Evolutionary conservation across 2,113 vertebrate species (phyloP).

Genomic region (Tychaedon coryphoeus): DNA sequence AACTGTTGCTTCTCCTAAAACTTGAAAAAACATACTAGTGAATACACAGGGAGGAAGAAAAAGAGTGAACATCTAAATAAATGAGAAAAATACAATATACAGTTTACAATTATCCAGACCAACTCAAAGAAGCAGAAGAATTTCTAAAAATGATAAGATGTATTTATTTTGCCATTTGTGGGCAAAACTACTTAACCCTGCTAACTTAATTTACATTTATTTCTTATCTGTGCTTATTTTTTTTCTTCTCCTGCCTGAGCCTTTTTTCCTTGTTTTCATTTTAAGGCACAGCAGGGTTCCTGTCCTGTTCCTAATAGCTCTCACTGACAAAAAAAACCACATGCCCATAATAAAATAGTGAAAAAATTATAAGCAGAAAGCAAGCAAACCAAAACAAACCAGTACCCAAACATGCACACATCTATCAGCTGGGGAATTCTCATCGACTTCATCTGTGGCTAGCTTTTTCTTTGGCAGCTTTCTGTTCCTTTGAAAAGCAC

Average conservation of each 20-base stretch:
- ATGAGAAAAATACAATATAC: background rate
- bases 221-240: conserved; percentile 1
- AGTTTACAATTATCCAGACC: background rate
- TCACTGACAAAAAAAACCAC: conserved; percentile 10
- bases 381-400: background rate
- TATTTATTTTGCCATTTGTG: background rate
- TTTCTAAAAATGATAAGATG: background rate
- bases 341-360: background rate
- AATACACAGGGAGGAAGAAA: background rate
- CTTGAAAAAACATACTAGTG: background rate
- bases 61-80: background rate
- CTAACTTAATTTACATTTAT: conserved; percentile 33
- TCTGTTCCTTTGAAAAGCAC: background rate
- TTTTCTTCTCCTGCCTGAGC: background rate
- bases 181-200: conserved; percentile 18
- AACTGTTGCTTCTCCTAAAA: background rate
- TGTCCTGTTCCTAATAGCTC: conserved; percentile 37
- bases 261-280: conserved; percentile 12
- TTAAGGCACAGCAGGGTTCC: conserved; percentile 51
- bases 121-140: background rate
- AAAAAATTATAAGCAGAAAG: conserved; percentile 18
- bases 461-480: background rate
- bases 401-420: background rate
- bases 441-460: background rate
- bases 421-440: background rate